Base-by-base conservation (phyloP, 2,888 invertebrate species). In the Caenorhabditis afra region DNA sequence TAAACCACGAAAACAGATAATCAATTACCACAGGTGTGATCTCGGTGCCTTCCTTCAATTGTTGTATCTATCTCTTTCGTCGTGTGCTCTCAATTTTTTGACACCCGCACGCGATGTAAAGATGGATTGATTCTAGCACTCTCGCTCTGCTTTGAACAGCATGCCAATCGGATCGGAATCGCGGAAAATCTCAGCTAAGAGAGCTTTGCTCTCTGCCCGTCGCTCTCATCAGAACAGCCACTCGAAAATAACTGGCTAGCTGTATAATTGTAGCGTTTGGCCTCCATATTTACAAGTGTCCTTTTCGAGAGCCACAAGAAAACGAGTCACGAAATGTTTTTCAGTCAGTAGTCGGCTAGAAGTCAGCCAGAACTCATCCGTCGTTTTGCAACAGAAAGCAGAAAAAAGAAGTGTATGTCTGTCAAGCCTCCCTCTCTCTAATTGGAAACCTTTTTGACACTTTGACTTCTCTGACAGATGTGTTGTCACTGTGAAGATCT, bases 1-100 rank as follows among this genome's bases (percentile, higher is more conserved):
- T 14, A 62, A 73, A 73, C 73, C 73, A 73, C 73, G 73, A 73
- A 73, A 73, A 73, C 73, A 73, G 73, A 73, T 73, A 73, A 73
- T 73, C 73, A 73, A 73, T 73, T 73, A 73, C 64, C 73, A 58
- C 64, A 73, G 73, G 73, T 73, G 73, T 64, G 73, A 73, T 64
- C 73, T 50, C 57, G 73, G 73, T 73, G 73, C 73, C 58, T 71
- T 64, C 47, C 64, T 29, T 29, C 29, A n/a, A 29, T 73, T 73
- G 58, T 73, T 73, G 57, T 73, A 73, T 64, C 71, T 73, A 57
- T 73, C 64, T 62, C 73, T 64, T 73, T 50, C 49, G 18, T 61
- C 20, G 62, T 8, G 53, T 53, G 39, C 58, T 57, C 58, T 57
- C 62, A 73, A 62, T 71, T 73, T 71, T 73, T 64, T 73, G 73